Evolutionary conservation across 2,888 invertebrate genomes (phyloP), one percentile per base, ranked within the genome.

Genomic region (Drosophila tanythrix): DNA sequence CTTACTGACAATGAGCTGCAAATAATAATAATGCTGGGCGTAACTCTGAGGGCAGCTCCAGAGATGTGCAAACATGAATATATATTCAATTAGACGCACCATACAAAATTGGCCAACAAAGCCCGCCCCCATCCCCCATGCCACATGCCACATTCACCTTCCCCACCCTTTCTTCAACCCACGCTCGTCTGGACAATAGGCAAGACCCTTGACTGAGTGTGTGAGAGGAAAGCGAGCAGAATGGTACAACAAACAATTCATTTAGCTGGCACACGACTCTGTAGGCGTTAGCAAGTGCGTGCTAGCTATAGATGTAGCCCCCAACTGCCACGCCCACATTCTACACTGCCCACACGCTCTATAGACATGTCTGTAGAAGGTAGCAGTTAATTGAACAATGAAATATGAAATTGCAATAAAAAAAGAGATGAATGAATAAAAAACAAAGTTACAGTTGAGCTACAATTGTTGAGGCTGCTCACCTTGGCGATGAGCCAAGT

Each of bases 331-430:
- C 79, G 76, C 79, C 76, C 70, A 73, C 73, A 43, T 25, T 33
- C 15, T 21, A 29, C 21, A 40, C 56, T 7, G n/a, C 56, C 59
- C 31, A 25, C 48, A 25, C 43, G 15, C n/a, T 27, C 33, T 1
- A 11, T 11, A 33, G 33, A 43, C 46, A 60, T 46, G 52, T 27
- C 48, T 62, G 59, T 15, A 27, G 66, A 79, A 74, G 81, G 81
- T 74, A 67, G 74, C 73, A 76, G 59, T 82, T 87, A 88, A 88
- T 87, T 88, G 81, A 83, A 88, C 87, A 88, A 87, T 81, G 81
- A 76, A 79, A 70, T 66, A 69, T 71, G 70, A 79, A 79, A 68
- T 80, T 78, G 77, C 50, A 15, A 68, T 66, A 52, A 69, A 48
- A 69, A 67, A 38, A 66, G 52, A 25, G 21, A 63, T 5, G 15